Conservation (phyloP, 2,113 vertebrate species). For the Papio anubis region DNA sequence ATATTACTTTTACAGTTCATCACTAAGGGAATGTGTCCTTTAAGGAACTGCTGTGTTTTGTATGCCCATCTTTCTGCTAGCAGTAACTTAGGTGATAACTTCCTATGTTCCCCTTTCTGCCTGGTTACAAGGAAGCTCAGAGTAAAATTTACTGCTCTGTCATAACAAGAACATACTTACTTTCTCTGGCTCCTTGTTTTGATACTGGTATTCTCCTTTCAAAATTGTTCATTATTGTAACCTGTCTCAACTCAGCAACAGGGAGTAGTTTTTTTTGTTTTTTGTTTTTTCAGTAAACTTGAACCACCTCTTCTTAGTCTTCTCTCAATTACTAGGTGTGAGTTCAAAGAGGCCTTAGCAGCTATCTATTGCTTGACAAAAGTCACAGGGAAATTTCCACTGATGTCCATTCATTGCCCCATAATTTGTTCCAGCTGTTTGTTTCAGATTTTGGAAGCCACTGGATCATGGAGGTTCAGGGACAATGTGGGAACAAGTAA, state of each 20-base stretch:
- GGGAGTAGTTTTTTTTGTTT: neutral
- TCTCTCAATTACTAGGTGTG: neutral
- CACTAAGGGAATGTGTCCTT: neutral
- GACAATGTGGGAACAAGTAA: neutral
- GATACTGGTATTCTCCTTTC: neutral
- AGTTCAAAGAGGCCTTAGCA: neutral
- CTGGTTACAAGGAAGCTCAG: neutral
- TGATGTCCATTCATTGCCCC: neutral
- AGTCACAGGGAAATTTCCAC: neutral
- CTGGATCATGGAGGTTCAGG: neutral
- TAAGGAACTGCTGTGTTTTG: neutral
- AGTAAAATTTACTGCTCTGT: neutral
- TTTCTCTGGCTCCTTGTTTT: neutral
- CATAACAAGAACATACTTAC: neutral
- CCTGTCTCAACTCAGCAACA: neutral
- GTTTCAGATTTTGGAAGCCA: constrained; percentile 32
- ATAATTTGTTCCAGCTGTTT: constrained; percentile 10
- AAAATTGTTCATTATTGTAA: neutral
- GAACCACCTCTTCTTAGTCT: neutral
- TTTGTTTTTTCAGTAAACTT: neutral
- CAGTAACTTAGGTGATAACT: neutral
- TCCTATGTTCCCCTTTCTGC: neutral
- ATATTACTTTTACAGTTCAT: neutral
- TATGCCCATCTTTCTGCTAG: neutral
- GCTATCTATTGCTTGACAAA: neutral